These are phyloP conservation scores for Ormyrus pomaceus DNA, from an alignment of 2,888 invertebrate genomes.

Conservation along the genomic window DNA sequence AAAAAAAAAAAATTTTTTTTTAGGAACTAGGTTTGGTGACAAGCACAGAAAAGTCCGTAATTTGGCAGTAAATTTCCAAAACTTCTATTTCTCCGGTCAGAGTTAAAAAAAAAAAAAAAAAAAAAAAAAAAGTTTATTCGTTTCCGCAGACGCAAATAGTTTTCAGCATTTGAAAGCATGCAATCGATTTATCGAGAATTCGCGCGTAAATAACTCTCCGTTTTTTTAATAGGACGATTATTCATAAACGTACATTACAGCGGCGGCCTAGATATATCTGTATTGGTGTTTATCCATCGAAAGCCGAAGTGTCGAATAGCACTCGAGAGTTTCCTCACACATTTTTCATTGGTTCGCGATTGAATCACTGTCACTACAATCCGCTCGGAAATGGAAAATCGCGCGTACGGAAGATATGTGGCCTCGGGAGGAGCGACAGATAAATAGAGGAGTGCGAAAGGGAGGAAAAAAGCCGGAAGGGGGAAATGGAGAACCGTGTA, in stretches of 20 bases:
- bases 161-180: no score
- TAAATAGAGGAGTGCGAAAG: constrained; percentile 17
- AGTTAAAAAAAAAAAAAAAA: no score
- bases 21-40: no score
- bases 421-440: constrained; percentile 17
- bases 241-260: constrained; percentile 27
- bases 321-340: constrained; percentile 25
- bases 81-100: no score
- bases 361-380: constrained; percentile 37
- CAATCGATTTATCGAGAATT: no score
- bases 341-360: constrained; percentile 40
- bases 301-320: constrained; percentile 10
- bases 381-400: constrained; percentile 43
- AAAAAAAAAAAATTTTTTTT: no score
- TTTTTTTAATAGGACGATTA: constrained; percentile 20
- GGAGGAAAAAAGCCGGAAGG: background rate
- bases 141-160: no score
- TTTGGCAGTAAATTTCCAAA: no score
- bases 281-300: constrained; percentile 13
- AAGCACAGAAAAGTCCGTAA: no score
- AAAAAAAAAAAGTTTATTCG: no score
- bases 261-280: background rate
- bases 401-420: constrained; percentile 30
- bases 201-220: background rate
- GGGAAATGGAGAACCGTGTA: background rate